phyloP scores from a whole-genome alignment of 2,888 invertebrate genomes.

The Pinctada fucata region DNA sequence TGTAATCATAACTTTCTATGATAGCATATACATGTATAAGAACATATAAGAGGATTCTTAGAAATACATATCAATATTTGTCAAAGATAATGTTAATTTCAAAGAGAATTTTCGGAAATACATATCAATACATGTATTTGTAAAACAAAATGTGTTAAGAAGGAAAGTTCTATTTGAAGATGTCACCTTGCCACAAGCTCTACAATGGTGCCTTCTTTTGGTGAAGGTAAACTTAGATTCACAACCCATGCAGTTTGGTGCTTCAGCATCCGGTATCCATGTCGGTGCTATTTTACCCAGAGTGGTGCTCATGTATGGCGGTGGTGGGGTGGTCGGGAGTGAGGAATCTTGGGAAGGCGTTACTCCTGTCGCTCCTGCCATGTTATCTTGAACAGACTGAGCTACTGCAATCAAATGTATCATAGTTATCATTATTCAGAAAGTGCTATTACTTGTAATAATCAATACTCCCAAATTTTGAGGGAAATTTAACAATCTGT shows the following conservation, averaged over 20 bases:
- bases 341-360: conserved; percentile 30
- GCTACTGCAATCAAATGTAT: not conserved
- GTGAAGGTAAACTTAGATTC: conserved; percentile 88
- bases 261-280: conserved; percentile 92
- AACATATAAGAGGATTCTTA: too few relatives aligned
- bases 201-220: conserved; percentile 88
- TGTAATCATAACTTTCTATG: too few relatives aligned
- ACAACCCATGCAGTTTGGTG: conserved; percentile 89
- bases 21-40: too few relatives aligned
- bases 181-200: conserved; percentile 87
- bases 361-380: conserved; percentile 45
- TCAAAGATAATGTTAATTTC: too few relatives aligned
- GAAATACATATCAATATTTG: too few relatives aligned
- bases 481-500: too few relatives aligned
- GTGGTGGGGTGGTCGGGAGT: conserved; percentile 25
- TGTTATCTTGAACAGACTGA: conserved; percentile 20
- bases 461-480: too few relatives aligned
- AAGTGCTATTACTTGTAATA: conserved; percentile 1
- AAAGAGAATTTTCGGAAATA: too few relatives aligned
- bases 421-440: not conserved
- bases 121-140: too few relatives aligned
- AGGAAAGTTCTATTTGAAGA: too few relatives aligned
- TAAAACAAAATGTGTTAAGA: too few relatives aligned
- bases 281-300: conserved; percentile 88
- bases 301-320: conserved; percentile 53